A percentile compares a stretch with the other conserved stretches of the same genome.
These are phyloP conservation scores for Phania funesta DNA, from an alignment of 2,888 invertebrate genomes.

Conservation along the genomic window DNA sequence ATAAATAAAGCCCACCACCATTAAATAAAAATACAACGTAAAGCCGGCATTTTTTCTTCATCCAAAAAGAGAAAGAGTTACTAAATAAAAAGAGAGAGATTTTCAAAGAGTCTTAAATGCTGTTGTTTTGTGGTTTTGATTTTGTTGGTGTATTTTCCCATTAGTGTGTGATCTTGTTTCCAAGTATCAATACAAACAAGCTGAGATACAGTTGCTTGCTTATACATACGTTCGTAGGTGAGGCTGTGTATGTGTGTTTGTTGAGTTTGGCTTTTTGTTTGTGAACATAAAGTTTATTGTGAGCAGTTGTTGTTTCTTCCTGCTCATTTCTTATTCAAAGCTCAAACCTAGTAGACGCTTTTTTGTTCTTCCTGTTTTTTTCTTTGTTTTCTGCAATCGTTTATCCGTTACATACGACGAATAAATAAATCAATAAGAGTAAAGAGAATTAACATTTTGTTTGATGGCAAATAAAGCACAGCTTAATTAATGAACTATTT, in stretches of 20 bases:
- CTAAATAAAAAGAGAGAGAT: background rate
- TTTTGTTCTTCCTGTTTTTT: slow-evolving; percentile 36
- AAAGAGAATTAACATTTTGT: background rate
- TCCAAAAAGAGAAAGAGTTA: background rate
- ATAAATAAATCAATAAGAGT: background rate
- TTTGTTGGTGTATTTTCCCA: background rate
- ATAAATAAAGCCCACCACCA: background rate
- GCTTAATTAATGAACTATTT: background rate
- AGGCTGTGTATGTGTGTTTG: background rate
- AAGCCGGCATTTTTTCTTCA: slow-evolving; percentile 48
- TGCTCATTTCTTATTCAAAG: slow-evolving; percentile 61
- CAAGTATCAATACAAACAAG: slow-evolving; percentile 26
- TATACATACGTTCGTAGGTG: background rate
- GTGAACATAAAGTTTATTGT: slow-evolving; percentile 24
- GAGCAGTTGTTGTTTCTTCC: slow-evolving; percentile 47
- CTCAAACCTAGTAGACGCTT: slow-evolving; percentile 62
- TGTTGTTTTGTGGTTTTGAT: slow-evolving; percentile 4
- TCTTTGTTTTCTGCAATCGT: background rate
- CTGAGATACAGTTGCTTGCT: background rate
- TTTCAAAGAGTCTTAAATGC: background rate
- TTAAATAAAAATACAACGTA: slow-evolving; percentile 14
- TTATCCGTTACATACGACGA: background rate
- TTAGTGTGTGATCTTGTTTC: slow-evolving; percentile 36
- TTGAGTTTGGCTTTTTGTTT: background rate
- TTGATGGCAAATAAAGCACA: background rate